phyloP scores from a whole-genome alignment of 1,140 invertebrate species.

The Eumeta japonica region DNA sequence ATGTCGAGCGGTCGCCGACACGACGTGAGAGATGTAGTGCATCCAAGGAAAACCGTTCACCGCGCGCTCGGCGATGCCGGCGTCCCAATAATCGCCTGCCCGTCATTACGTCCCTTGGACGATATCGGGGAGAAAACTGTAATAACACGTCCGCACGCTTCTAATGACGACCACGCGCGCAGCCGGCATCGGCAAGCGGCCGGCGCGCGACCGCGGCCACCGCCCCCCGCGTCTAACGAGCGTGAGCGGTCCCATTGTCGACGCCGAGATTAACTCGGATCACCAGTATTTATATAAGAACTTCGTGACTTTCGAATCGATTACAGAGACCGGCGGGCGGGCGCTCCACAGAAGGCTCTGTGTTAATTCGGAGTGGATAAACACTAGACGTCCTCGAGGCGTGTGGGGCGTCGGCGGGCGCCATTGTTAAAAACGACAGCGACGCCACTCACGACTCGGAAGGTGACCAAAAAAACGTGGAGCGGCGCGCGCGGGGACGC shows the following conservation, averaged over 20 bases:
- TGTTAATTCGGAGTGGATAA: too few species aligned
- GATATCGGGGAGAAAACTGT: background rate
- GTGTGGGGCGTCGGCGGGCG: too few species aligned
- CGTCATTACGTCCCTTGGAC: background rate
- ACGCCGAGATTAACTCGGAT: background rate
- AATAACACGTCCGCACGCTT: slow-evolving; percentile 1
- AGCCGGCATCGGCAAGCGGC: background rate
- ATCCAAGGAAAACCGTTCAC: slow-evolving; percentile 39
- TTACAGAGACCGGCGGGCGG: background rate
- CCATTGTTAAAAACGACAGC: slow-evolving; percentile 16
- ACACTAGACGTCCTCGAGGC: too few species aligned
- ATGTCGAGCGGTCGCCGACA: slow-evolving; percentile 40
- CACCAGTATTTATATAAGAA: background rate
- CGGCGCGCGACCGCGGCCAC: background rate
- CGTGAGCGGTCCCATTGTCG: background rate
- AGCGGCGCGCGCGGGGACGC: slow-evolving; percentile 13
- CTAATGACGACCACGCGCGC: background rate
- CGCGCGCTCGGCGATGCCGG: slow-evolving; percentile 16
- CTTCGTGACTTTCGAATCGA: background rate
- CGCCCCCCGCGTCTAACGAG: background rate
- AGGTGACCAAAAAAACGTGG: too few species aligned
- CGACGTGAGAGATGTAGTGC: slow-evolving; percentile 42
- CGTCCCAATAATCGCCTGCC: slow-evolving; percentile 17
- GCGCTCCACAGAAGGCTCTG: too few species aligned
- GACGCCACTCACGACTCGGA: slow-evolving; percentile 13